These are phyloP conservation scores for Antechinus flavipes DNA, from an alignment of 2,113 vertebrate genomes.

Conservation along the genomic window DNA sequence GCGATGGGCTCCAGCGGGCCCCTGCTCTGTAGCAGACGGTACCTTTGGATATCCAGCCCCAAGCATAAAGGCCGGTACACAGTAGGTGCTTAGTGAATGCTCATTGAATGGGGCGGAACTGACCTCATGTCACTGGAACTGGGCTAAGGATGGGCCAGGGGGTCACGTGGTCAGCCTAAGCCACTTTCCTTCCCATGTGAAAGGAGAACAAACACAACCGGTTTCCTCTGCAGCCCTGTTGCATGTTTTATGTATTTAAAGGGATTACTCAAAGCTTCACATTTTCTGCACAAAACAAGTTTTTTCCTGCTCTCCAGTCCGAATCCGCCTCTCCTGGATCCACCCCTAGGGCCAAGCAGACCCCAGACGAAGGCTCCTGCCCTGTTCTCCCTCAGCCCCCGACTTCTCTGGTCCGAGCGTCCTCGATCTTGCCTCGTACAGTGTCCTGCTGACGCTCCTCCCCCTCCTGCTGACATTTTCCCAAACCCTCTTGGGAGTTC, in stretches of 20 bases:
- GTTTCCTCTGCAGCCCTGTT: background rate
- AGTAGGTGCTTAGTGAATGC: background rate
- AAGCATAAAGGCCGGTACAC: background rate
- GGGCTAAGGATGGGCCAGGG: too few species aligned
- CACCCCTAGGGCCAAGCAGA: background rate
- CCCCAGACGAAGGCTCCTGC: background rate
- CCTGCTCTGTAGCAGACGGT: background rate
- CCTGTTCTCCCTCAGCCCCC: background rate
- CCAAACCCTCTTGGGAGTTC: background rate
- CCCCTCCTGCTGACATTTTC: background rate
- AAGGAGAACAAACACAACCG: background rate
- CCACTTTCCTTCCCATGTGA: background rate
- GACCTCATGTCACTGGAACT: too few species aligned
- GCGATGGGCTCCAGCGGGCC: conserved; percentile 2
- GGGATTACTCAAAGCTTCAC: background rate
- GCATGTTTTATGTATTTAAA: background rate
- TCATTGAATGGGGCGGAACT: background rate
- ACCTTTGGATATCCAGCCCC: background rate
- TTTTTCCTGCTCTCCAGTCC: background rate
- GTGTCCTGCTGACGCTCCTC: background rate
- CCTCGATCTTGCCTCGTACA: background rate
- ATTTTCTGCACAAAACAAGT: background rate
- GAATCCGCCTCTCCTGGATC: background rate
- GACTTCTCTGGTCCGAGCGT: background rate
- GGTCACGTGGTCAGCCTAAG: background rate